Base-by-base conservation (phyloP, 1,140 invertebrate genomes). In the Eulimnadia texana region DNA sequence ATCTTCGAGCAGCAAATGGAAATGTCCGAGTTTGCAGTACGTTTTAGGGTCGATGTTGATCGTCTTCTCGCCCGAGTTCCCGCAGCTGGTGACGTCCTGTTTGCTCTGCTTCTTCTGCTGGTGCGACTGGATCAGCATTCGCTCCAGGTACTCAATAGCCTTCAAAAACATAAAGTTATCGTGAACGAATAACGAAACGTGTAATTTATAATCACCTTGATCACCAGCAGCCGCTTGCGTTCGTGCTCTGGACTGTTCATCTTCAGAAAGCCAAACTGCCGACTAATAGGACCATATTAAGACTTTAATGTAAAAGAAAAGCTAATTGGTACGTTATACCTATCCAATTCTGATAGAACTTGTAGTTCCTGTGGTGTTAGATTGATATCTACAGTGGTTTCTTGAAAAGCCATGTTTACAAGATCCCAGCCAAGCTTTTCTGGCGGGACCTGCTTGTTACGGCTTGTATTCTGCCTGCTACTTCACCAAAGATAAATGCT, bases 1-100 rank as follows among this genome's bases (percentile, higher is more conserved):
- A 72, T 95, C 86, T 76, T 91, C 89, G 3, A 94, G 74, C 0
- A 96, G 75, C 3, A 96, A 78, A 76, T 94, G 88, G 70, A 94
- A 90, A 77, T 97, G 92, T 1, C 93, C 93, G 25, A 97, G 74
- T 76, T 93, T 93, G 68, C 90, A 93, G 71, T 88, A 94, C 11
- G 90, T 90, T 71, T 89, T 88, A 0, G 88, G 84, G 74, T 93
- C 88, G 58, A 93, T 86, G 66, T 82, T 83, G 58, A 86, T 86
- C 66, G 60, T 50, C 23, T 58, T 54, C 3, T 55, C 63, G 54
- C 3, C 56, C 23, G n/a, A 66, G 60, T 19, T 51, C 25, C 19
- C 33, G 63, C 23, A 65, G 56, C 50, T 58, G 51, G 62, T 57
- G 29, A 62, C 61, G 50, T 59, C 49, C 28, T 33, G 51, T 20